Conservation (phyloP, 2,113 vertebrate species). For the Paratilapia polleni region DNA sequence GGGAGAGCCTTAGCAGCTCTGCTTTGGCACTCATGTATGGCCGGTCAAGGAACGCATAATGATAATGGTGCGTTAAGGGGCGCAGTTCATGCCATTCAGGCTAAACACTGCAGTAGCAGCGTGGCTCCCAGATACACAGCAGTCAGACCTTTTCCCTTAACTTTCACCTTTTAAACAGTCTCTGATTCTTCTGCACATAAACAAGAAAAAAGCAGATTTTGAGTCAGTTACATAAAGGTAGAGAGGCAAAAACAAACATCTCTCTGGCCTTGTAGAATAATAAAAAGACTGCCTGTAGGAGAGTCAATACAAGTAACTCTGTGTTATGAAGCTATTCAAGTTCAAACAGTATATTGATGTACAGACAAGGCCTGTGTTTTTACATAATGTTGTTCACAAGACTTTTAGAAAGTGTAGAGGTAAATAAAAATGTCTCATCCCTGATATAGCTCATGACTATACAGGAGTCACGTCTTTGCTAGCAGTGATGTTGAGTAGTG, state of each 20-base stretch:
- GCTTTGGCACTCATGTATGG: neutral
- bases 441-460: neutral
- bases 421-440: neutral
- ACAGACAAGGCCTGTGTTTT: neutral
- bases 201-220: neutral
- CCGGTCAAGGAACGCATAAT: neutral
- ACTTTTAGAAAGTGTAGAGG: neutral
- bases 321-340: neutral
- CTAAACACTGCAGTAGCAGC: neutral
- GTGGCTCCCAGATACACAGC: neutral
- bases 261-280: slow-evolving; percentile 28
- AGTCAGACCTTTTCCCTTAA: neutral
- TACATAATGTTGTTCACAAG: neutral
- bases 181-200: neutral
- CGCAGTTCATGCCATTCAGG: slow-evolving; percentile 2
- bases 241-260: neutral
- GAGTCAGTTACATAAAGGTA: neutral
- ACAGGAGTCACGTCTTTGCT: neutral
- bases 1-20: neutral
- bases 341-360: neutral
- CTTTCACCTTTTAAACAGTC: neutral
- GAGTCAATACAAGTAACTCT: neutral
- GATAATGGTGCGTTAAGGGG: slow-evolving; percentile 24
- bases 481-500: neutral
- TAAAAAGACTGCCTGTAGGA: neutral